A percentile compares a stretch with the other conserved stretches of the same genome.
These are phyloP conservation scores for Hymenopus coronatus DNA, from an alignment of 2,888 invertebrate species.

Conservation along the genomic window DNA sequence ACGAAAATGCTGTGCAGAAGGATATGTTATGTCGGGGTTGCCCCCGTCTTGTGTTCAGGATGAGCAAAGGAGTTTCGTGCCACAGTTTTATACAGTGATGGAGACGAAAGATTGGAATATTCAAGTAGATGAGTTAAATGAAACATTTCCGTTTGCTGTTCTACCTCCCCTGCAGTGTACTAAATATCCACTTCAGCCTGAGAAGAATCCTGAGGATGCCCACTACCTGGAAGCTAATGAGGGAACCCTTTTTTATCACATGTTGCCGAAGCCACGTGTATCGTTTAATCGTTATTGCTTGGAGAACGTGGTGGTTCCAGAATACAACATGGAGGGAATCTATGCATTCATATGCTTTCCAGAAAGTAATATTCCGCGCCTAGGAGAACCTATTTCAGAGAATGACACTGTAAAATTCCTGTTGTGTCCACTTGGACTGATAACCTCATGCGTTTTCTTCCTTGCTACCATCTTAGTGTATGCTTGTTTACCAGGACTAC, in stretches of 20 bases:
- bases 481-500: conserved; percentile 59
- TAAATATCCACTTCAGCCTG: neutral
- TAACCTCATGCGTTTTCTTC: conserved; percentile 65
- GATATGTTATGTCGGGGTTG: conserved; percentile 34
- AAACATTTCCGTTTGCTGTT: neutral
- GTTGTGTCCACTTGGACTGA: conserved; percentile 41
- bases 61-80: neutral
- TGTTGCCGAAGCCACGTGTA: neutral
- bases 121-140: neutral
- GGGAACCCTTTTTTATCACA: neutral
- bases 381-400: neutral
- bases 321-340: conserved; percentile 29
- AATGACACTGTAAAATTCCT: conserved; percentile 3
- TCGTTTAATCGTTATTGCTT: conserved; percentile 41
- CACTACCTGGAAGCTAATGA: neutral
- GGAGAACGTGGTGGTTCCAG: conserved; percentile 38
- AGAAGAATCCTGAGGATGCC: neutral
- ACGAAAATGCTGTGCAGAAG: conserved; percentile 46
- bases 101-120: neutral
- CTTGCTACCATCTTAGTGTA: conserved; percentile 65
- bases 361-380: neutral
- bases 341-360: conserved; percentile 43
- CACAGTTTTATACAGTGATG: neutral
- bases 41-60: conserved; percentile 9
- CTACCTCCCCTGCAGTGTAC: neutral